phyloP scores from a whole-genome alignment of 2,113 vertebrate genomes.

The Caretta caretta region DNA sequence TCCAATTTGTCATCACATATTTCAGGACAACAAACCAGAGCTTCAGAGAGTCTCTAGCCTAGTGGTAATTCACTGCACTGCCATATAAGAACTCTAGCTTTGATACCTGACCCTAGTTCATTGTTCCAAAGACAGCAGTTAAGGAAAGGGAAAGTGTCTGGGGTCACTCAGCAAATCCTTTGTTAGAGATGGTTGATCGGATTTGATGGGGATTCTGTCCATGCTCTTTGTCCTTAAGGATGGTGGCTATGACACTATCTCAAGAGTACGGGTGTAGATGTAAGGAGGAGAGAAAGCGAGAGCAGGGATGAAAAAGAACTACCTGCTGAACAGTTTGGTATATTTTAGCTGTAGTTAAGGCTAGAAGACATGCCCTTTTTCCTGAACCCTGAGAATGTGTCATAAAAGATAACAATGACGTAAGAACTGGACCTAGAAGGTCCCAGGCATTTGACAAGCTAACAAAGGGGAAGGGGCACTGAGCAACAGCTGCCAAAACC shows the following conservation, averaged over 20 bases:
- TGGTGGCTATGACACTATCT: neutral
- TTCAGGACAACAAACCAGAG: neutral
- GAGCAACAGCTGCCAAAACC: neutral
- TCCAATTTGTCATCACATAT: neutral
- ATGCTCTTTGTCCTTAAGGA: neutral
- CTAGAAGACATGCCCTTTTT: neutral
- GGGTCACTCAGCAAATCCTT: neutral
- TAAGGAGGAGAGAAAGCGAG: neutral
- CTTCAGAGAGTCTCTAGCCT: neutral
- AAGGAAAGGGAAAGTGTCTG: neutral
- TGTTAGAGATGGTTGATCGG: neutral
- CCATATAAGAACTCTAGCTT: neutral
- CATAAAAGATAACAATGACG: accelerated
- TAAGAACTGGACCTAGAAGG: neutral
- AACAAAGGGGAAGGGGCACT: neutral
- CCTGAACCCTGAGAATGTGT: neutral
- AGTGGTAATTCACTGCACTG: neutral
- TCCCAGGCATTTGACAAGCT: neutral
- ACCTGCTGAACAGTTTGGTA: neutral
- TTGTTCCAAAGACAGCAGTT: neutral
- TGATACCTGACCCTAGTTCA: neutral
- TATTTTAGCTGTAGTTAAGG: neutral
- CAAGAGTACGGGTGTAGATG: neutral
- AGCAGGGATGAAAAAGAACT: neutral
- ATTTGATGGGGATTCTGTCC: neutral